A percentile compares a stretch with the other conserved stretches of the same genome.
Conservation (phyloP, 2,797 vertebrate genomes). For the Rhabdophis nuchalis region DNA sequence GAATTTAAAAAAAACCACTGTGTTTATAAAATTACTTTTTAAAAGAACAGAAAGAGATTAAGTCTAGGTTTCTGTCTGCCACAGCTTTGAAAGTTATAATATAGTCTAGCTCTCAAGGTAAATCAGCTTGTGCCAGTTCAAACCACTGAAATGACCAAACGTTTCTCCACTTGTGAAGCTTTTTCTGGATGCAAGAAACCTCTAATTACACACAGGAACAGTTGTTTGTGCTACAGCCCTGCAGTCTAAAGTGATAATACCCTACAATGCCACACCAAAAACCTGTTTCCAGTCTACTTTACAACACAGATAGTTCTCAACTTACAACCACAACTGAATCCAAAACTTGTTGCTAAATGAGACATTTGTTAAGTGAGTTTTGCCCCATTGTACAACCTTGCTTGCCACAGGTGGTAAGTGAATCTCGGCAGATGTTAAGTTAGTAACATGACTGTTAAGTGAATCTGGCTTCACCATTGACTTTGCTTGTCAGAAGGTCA, state of each 20-base stretch:
- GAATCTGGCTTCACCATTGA: too few species aligned
- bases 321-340: neutral
- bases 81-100: neutral
- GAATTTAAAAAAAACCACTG: neutral
- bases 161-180: neutral
- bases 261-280: neutral
- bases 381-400: neutral
- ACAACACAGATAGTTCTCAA: neutral
- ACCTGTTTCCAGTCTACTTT: neutral
- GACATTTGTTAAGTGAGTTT: neutral
- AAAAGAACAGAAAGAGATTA: neutral
- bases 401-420: neutral
- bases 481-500: too few species aligned
- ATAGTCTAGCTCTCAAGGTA: neutral
- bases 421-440: neutral
- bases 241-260: neutral
- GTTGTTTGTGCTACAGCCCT: neutral
- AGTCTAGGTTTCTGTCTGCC: neutral
- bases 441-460: neutral
- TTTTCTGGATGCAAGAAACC: neutral
- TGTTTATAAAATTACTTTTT: neutral
- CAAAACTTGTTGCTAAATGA: neutral
- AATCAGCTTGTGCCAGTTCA: neutral
- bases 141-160: too few species aligned
- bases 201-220: neutral